Evolutionary conservation across 2,797 vertebrate genomes (phyloP), one percentile per base, ranked within the genome.

Genomic region (Macropus fuliginosus): DNA sequence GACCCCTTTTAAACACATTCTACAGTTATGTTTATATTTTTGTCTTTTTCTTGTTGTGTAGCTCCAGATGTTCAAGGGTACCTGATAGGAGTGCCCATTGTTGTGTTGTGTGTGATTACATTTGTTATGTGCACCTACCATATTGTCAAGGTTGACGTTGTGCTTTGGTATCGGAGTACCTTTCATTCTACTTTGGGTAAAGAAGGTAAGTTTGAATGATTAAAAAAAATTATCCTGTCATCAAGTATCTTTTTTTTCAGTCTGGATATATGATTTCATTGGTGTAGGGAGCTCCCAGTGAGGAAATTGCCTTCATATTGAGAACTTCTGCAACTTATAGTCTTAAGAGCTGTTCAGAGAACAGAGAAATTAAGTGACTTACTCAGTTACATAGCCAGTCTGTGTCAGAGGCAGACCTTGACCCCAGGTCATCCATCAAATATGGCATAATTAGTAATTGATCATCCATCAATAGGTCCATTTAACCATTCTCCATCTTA

Each of bases 141-240:
- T 3, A 9, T 56, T 74, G 97, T 97, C 62, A 97, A 97, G 95
- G 95, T 98, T 0, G 97, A 98, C 56, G 55, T 98, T 18, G 94
- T 93, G 4, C 98, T 98, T 66, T 98, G 97, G 97, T 98, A 97
- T 90, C 93, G 98, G 59, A 96, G 95, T 52, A 0, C 96, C 89
- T 98, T 97, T 89, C 13, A 2, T 31, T 40, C 97, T 24, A 0
- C 90, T 1, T 5, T 52, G 93, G 34, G 56, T 54, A 0, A 3
- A 5, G 96, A 96, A 50, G 98, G 98, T 98, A 92, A 97, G 96
- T 90, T 11, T 52, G 29, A 31, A 28, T 18, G 11, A 12, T 50
- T 40, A 27, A 11, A 13, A 5, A 54, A 81, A 91, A 31, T 34
- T 11, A 46, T 46, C 28, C 54, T 55, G 54, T 55, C 52, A 91